These are phyloP conservation scores for Apodemia mormo DNA, from an alignment of 2,888 invertebrate species.

Conservation along the genomic window DNA sequence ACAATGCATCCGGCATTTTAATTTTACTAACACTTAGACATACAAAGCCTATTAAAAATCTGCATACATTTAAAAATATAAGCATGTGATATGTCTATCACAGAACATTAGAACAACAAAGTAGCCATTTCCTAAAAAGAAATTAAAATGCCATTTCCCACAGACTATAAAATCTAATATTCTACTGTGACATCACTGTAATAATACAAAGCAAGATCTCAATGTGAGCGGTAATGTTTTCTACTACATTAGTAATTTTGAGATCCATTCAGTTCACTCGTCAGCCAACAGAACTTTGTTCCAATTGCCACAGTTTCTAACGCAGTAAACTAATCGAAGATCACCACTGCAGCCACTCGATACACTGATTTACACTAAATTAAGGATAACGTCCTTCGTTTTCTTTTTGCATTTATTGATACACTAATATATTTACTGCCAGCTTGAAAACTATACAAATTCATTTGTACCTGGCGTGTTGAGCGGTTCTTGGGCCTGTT, in stretches of 20 bases:
- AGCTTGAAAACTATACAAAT: conserved; percentile 84
- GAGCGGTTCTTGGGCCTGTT: conserved; percentile 91
- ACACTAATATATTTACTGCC: conserved; percentile 76
- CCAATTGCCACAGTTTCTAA: conserved; percentile 57
- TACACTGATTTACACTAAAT: conserved; percentile 69
- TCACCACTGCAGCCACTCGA: conserved; percentile 59
- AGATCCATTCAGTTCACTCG: conserved; percentile 62
- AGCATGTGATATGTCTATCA: conserved; percentile 16
- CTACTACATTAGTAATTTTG: conserved; percentile 48
- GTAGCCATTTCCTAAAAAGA: conserved; percentile 45
- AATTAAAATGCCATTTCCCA: conserved; percentile 43
- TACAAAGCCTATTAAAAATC: conserved; percentile 7
- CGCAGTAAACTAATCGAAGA: conserved; percentile 64
- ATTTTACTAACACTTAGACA: conserved; percentile 9
- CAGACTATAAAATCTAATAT: neutral
- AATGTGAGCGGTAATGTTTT: conserved; percentile 30
- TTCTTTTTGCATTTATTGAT: conserved; percentile 77
- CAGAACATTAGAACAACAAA: conserved; percentile 32
- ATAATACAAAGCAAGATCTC: conserved; percentile 49
- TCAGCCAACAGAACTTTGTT: conserved; percentile 62
- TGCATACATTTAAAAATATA: conserved; percentile 6
- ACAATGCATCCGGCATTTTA: conserved; percentile 6
- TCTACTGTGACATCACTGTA: conserved; percentile 55
- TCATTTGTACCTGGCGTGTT: conserved; percentile 90
- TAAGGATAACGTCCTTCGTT: conserved; percentile 61